Evolutionary conservation across 2,113 vertebrate species (phyloP).

Genomic region (Urocolius indicus): DNA sequence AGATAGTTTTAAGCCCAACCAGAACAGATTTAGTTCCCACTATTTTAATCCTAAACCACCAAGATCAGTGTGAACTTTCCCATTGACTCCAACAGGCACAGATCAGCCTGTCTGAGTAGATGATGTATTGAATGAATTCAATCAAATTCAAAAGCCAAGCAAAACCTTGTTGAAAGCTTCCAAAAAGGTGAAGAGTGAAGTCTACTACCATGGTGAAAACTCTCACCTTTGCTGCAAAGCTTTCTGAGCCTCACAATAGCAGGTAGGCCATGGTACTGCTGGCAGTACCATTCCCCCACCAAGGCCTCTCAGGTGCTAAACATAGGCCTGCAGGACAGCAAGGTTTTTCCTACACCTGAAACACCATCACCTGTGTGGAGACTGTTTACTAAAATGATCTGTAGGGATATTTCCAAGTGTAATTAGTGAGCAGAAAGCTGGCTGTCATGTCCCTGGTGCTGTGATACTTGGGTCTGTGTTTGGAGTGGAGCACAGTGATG

Average conservation of each 20-base stretch:
- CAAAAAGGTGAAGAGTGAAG: neutral
- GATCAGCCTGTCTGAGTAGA: neutral
- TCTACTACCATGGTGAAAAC: neutral
- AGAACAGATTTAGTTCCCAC: neutral
- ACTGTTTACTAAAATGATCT: neutral
- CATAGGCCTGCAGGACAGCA: neutral
- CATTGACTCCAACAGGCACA: neutral
- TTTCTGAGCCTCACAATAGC: neutral
- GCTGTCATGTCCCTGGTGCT: neutral
- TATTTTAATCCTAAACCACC: neutral
- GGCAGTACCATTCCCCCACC: no score
- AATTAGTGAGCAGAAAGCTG: neutral
- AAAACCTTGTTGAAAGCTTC: neutral
- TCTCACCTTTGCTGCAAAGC: accelerated
- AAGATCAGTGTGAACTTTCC: neutral
- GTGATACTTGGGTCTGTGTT: accelerated
- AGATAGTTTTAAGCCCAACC: neutral
- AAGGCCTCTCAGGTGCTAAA: neutral
- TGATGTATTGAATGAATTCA: neutral
- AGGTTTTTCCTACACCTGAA: neutral
- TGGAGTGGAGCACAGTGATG: accelerated
- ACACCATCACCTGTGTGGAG: neutral
- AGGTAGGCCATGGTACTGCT: accelerated
- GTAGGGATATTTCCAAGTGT: neutral
- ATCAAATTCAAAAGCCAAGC: neutral